Conservation (phyloP, 2,888 invertebrate species). For the Metellina segmentata region DNA sequence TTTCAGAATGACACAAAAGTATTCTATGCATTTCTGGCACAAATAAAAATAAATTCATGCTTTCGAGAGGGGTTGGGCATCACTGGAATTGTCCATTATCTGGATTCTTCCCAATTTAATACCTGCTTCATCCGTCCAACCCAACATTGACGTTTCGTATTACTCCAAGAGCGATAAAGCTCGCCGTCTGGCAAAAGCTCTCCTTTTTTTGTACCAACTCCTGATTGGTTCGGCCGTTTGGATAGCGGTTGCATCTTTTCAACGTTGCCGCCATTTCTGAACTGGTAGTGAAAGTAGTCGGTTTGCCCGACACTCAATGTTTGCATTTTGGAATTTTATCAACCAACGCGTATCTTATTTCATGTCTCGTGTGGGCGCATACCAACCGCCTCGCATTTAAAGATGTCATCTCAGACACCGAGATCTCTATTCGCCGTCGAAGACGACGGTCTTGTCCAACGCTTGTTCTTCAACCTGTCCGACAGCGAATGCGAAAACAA, state of each 20-base stretch:
- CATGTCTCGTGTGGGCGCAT: background rate
- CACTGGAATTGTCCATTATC: background rate
- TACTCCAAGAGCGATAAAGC: background rate
- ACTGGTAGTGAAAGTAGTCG: background rate
- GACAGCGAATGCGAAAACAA: constrained; percentile 10
- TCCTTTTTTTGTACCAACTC: background rate
- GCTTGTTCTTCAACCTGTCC: constrained; percentile 46
- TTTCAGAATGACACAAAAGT: no score
- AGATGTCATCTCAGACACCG: constrained; percentile 25
- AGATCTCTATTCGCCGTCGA: constrained; percentile 40
- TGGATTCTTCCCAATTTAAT: background rate
- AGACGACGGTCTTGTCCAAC: constrained; percentile 64
- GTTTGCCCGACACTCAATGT: background rate
- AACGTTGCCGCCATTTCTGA: constrained; percentile 58
- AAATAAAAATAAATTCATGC: no score
- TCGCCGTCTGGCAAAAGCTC: background rate
- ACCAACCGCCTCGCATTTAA: background rate
- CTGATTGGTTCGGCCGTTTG: constrained; percentile 36
- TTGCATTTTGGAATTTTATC: background rate
- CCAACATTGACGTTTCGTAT: background rate
- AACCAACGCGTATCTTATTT: background rate
- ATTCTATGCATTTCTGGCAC: no score
- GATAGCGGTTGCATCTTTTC: constrained; percentile 18
- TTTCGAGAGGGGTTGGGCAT: background rate
- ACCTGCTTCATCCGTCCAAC: no score